Evolutionary conservation across 2,888 invertebrate genomes (phyloP), one percentile per base, ranked within the genome.

Genomic region (Agrochola macilenta): DNA sequence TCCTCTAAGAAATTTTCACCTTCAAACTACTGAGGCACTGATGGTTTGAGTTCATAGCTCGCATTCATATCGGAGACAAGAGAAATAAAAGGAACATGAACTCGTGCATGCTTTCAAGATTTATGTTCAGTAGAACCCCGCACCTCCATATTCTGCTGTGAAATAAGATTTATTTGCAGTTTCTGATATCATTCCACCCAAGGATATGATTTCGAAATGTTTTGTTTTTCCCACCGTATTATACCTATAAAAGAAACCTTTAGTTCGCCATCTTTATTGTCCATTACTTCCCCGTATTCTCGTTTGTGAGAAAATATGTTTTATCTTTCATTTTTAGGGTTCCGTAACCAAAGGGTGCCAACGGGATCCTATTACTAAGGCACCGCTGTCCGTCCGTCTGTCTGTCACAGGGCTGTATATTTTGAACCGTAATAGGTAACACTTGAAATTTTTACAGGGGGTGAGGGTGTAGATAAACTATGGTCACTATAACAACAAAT

Each of bases 221-320:
- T 30, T 30, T 2, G 30, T 30, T n/a, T n/a, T n/a, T n/a, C n/a
- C 23, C 35, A 49, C 61, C 65, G 66, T 75, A 77, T 43, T 68
- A 76, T 69, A 63, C 57, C 20, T 76, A 46, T 73, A 76, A 82
- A 81, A 75, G 1, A 81, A 73, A 70, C 63, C 79, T 74, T 85
- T 78, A 78, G 76, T 70, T 74, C 49, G 65, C 30, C 8, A 54
- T 23, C n/a, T 76, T 85, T 72, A 82, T 80, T 76, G 69, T 82
- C 43, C 72, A 82, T 76, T 80, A 69, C 66, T 77, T 74, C 65
- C 69, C 26, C 9, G 17, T 76, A 74, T 76, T 77, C 72, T 52
- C 14, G 66, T 76, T 76, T 65, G 68, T 78, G 72, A 63, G 78
- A 73, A 78, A 69, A 76, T 54, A 54, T 68, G 49, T 54, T 65